A percentile compares a stretch with the other conserved stretches of the same genome.
Evolutionary conservation across 1,140 invertebrate species (phyloP).

Genomic region (Panagrolaimus sp.): DNA sequence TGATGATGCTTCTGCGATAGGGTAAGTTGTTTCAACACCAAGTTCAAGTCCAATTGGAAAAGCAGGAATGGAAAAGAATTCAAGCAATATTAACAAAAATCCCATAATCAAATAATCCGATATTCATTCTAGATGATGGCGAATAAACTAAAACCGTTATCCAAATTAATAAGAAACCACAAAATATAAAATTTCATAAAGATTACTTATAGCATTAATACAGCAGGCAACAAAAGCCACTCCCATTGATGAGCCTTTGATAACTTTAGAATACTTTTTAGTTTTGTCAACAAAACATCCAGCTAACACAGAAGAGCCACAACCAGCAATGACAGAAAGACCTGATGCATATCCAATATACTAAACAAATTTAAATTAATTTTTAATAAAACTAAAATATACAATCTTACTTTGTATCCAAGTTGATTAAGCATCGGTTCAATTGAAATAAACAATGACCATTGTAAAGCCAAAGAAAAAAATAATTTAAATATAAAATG

Average conservation of each 20-base stretch:
- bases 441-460: slow-evolving; percentile 46
- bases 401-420: slow-evolving; percentile 34
- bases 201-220: slow-evolving; percentile 38
- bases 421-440: slow-evolving; percentile 38
- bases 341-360: slow-evolving; percentile 32
- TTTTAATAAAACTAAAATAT: too few species aligned
- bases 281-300: slow-evolving; percentile 40
- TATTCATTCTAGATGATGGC: slow-evolving; percentile 21
- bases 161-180: too few species aligned
- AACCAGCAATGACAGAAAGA: slow-evolving; percentile 42
- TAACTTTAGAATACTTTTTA: slow-evolving; percentile 46
- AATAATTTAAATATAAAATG: slow-evolving; percentile 50
- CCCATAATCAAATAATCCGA: slow-evolving; percentile 30
- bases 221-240: slow-evolving; percentile 35
- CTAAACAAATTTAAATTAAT: slow-evolving; percentile 21
- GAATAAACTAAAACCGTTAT: slow-evolving; percentile 36
- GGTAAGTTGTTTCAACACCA: slow-evolving; percentile 48
- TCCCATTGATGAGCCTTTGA: slow-evolving; percentile 45
- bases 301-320: slow-evolving; percentile 36
- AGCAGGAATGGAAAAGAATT: slow-evolving; percentile 46
- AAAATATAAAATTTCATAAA: slow-evolving; percentile 8
- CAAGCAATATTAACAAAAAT: slow-evolving; percentile 31
- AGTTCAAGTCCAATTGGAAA: slow-evolving; percentile 45
- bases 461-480: slow-evolving; percentile 51
- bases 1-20: slow-evolving; percentile 34